A percentile compares a stretch with the other conserved stretches of the same genome.
phyloP scores from a whole-genome alignment of 2,113 vertebrate species.

The Ameiurus melas region DNA sequence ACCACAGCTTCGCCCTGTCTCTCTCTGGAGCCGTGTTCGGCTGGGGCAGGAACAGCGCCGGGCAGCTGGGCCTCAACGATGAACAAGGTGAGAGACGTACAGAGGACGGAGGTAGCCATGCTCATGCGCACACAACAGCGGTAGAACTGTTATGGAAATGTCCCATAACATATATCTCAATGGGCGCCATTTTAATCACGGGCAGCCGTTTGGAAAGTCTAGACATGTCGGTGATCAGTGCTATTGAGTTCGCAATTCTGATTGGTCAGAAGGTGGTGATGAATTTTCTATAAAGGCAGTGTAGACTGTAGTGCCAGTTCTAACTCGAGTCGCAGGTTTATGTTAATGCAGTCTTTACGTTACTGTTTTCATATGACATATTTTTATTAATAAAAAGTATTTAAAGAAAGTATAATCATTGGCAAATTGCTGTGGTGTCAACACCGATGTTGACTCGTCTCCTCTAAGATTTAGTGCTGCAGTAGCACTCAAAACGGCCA shows the following conservation, averaged over 20 bases:
- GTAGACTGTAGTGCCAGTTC: too few relatives aligned
- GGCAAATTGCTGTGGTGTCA: background rate
- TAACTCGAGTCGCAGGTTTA: background rate
- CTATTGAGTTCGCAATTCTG: background rate
- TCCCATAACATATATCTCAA: background rate
- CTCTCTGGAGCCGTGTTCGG: slow-evolving; percentile 87
- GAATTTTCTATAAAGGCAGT: background rate
- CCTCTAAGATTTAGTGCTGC: too few relatives aligned
- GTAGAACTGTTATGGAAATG: background rate
- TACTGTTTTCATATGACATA: too few relatives aligned
- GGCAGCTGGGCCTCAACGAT: slow-evolving; percentile 90
- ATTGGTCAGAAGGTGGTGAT: background rate
- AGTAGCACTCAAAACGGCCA: too few relatives aligned
- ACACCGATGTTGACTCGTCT: too few relatives aligned
- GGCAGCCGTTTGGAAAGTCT: background rate
- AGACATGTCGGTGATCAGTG: too few relatives aligned
- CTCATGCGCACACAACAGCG: background rate
- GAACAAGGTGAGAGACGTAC: slow-evolving; percentile 68
- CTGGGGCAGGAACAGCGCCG: slow-evolving; percentile 88
- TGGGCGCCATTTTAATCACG: background rate
- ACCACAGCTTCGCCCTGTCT: slow-evolving; percentile 83
- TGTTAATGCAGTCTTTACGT: background rate
- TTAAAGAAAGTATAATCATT: background rate
- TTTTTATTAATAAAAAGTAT: too few relatives aligned
- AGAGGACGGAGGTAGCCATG: background rate